Base-by-base conservation (phyloP, 2,797 vertebrate genomes). In the Glyptemys insculpta region DNA sequence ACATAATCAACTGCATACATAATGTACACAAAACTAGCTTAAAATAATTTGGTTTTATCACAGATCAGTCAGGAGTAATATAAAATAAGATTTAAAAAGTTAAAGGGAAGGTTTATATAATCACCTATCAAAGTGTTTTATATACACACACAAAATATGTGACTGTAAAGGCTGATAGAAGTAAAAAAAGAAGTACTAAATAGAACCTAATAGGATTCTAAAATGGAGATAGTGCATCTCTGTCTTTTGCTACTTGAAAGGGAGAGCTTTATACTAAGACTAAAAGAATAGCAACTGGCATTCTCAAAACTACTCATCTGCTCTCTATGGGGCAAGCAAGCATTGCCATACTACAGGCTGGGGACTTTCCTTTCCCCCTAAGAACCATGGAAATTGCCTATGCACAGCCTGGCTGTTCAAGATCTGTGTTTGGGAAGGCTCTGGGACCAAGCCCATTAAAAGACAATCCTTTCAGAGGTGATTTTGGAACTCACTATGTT, bases 181-280 rank as follows among this genome's bases (percentile, higher is more conserved):
- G 37, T 3, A 23, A 4, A 41, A 68, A 68, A 68, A 95, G 72
- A 53, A 86, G 84, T 81, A 91, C 72, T 80, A 89, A 86, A 78
- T 14, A n/a, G 0, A 0, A 79, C 84, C 88, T 82, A 54, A 81
- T 87, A 91, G 27, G 65, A 80, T 0, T 52, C 47, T 62, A 65
- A 50, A 95, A 89, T 62, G 37, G 95, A 52, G 54, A n/a, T 21
- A 54, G 92, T 37, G 12, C 4, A 62, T 18, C 34, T 31, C 3
- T 41, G 76, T 96, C n/a, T 37, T 86, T 81, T 83, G 9, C 37
- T 81, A 86, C 84, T 91, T 93, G 78, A 88, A 59, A 90, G 0
- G 85, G 87, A 86, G 57, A 79, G 86, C 18, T 56, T 78, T 87
- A 94, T 93, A 87, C 91, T 5, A 44, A 65, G 34, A 41, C 10